Evolutionary conservation across 1,140 invertebrate species (phyloP).

Genomic region (Leptinotarsa lineolata): DNA sequence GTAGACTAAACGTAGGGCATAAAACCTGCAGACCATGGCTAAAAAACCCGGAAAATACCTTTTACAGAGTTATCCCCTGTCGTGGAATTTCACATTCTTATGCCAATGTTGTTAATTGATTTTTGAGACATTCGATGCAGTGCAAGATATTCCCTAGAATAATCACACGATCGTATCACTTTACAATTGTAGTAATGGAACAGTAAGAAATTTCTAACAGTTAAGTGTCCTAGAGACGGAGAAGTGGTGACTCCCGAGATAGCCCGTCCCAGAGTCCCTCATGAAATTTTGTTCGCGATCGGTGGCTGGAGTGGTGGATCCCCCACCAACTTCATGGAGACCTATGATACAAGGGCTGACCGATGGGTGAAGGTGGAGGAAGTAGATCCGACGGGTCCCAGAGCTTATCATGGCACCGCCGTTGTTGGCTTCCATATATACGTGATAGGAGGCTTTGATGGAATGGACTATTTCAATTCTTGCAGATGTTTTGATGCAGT

Average conservation of each 20-base stretch:
- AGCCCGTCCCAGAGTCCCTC: slow-evolving; percentile 69
- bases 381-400: slow-evolving; percentile 64
- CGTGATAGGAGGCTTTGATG: slow-evolving; percentile 72
- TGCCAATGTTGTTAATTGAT: too few species aligned
- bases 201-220: slow-evolving; percentile 36
- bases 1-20: too few species aligned
- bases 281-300: slow-evolving; percentile 73
- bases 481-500: slow-evolving; percentile 69
- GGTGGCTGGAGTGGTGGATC: slow-evolving; percentile 77
- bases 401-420: slow-evolving; percentile 74
- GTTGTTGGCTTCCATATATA: slow-evolving; percentile 71
- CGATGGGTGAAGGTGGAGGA: slow-evolving; percentile 71
- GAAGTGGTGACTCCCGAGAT: slow-evolving; percentile 67
- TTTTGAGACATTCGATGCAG: too few species aligned
- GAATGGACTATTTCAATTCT: slow-evolving; percentile 66
- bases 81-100: too few species aligned
- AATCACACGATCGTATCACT: background rate
- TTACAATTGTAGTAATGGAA: background rate
- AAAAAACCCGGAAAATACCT: too few species aligned
- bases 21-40: too few species aligned
- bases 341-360: slow-evolving; percentile 78
- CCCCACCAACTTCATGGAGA: slow-evolving; percentile 74
- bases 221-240: slow-evolving; percentile 56
- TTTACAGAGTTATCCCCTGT: too few species aligned
- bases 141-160: background rate